Evolutionary conservation across 2,888 invertebrate species (phyloP), one percentile per base, ranked within the genome.

Genomic region (Agonopterix alstromeriana): DNA sequence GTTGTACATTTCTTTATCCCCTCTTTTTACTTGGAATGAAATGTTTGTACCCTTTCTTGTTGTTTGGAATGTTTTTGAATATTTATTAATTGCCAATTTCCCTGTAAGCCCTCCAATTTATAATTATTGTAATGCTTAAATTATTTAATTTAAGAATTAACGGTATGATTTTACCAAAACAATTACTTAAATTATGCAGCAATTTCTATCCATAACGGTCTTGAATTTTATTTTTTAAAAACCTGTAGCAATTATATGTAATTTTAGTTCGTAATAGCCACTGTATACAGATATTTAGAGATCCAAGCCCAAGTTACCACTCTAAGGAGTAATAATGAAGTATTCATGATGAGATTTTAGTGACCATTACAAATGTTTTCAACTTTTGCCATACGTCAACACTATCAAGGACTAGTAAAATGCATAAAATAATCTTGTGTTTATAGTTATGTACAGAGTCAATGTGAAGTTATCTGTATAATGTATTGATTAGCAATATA

Each of bases 41-140:
- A 36, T 43, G 47, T 43, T 11, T 43, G 38, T 38, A 38, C 38
- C 38, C 38, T 36, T n/a, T n/a, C n/a, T 41, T 42, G 9, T 47
- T 42, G 36, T 42, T 42, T 47, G 47, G 47, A 47, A 47, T 47
- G 47, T 47, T 47, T 12, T 47, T 36, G n/a, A n/a, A 38, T 38
- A 38, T 38, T 38, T n/a, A n/a, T 38, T 14, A 14, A 14, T 14
- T 27, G 27, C 7, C 27, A 27, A 27, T 27, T 27, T 27, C 27
- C 27, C 7, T 27, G 5, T 17, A 17, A 17, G 17, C 3, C 17
- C 17, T 27, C 27, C 27, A 27, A 27, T 27, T 27, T 27, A 27
- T 27, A 27, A 27, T 27, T 27, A 27, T 27, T 27, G 27, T 27
- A 5, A 27, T 7, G 5, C 27, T 27, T 27, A 27, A 27, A 27